Evolutionary conservation across 2,797 vertebrate genomes (phyloP), one percentile per base, ranked within the genome.

Genomic region (Semaprochilodus insignis): DNA sequence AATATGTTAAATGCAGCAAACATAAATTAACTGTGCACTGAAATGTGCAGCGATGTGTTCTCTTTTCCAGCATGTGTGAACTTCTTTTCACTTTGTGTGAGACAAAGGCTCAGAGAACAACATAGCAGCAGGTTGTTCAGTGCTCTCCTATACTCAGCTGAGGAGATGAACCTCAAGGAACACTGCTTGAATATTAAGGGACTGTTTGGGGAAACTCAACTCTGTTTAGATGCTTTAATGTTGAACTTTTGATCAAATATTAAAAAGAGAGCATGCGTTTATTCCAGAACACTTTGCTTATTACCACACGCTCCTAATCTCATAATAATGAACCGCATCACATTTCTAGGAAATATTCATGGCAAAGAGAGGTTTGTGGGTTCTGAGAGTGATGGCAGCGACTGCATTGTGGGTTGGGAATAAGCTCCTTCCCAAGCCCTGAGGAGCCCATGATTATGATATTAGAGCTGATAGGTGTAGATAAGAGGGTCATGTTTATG

Each of bases 401-500:
- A 82, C 8, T 4, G 13, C 21, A 44, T 36, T 81, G 23, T 62
- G 67, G 67, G 57, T 70, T 59, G 48, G 69, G 62, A 67, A 55
- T 57, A 80, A 36, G 11, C 27, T 59, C 55, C 67, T 40, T 81
- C 55, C 44, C 54, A 31, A 85, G 76, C 62, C 19, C 62, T 23
- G 44, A 85, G 73, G 74, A 81, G n/a, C 60, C 59, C 62, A 80
- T 78, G 83, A 70, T 87, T 77, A 85, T 85, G 79, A 87, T 59
- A 75, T 73, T 85, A 78, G 52, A 74, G 75, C 44, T 77, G 76
- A 83, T 77, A 72, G 57, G 74, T 77, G 66, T 40, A 60, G 81
- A 77, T 81, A 80, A 73, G 54, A 59, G 81, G 52, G 71, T 77
- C 84, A 81, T 85, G 86, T 83, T 81, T 87, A 85, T 81, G 81